These are phyloP conservation scores for Tinamus major DNA, from an alignment of 2,797 vertebrate genomes.

Conservation along the genomic window DNA sequence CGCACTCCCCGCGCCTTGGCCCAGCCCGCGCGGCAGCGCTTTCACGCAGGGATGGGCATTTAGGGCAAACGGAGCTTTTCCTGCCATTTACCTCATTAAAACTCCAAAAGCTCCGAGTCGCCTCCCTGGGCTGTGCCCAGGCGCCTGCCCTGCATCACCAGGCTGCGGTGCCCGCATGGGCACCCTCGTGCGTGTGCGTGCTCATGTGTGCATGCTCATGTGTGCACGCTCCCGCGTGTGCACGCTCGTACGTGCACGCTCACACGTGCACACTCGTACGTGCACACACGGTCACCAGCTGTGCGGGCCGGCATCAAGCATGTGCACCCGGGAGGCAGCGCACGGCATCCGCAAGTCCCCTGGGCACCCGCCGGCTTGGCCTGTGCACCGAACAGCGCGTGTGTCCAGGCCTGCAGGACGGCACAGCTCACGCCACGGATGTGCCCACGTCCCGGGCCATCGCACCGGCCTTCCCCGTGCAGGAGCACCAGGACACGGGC, in stretches of 20 bases:
- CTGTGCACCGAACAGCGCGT: too few relatives aligned
- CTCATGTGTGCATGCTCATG: too few relatives aligned
- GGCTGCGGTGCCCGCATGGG: not conserved
- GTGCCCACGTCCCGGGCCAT: not conserved
- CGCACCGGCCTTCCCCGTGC: accelerated
- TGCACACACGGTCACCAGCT: too few relatives aligned
- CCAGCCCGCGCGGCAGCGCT: not conserved
- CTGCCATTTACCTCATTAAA: slow-evolving; percentile 71
- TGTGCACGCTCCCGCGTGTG: not conserved
- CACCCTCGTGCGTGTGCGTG: not conserved
- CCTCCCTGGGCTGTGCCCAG: not conserved
- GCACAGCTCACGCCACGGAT: too few relatives aligned
- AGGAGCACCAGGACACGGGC: accelerated
- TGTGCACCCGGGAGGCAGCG: too few relatives aligned
- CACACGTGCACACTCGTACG: accelerated
- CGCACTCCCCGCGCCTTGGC: not conserved
- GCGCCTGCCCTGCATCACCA: not conserved
- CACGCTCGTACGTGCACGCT: accelerated
- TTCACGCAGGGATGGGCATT: slow-evolving; percentile 69
- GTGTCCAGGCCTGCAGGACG: too few relatives aligned
- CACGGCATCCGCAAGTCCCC: too few relatives aligned
- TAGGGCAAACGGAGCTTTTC: slow-evolving; percentile 70
- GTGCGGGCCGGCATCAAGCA: too few relatives aligned
- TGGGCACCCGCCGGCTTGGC: too few relatives aligned
- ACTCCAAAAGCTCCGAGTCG: slow-evolving; percentile 32